Conservation (phyloP, 1,140 invertebrate species). For the Zaprionus vittiger region DNA sequence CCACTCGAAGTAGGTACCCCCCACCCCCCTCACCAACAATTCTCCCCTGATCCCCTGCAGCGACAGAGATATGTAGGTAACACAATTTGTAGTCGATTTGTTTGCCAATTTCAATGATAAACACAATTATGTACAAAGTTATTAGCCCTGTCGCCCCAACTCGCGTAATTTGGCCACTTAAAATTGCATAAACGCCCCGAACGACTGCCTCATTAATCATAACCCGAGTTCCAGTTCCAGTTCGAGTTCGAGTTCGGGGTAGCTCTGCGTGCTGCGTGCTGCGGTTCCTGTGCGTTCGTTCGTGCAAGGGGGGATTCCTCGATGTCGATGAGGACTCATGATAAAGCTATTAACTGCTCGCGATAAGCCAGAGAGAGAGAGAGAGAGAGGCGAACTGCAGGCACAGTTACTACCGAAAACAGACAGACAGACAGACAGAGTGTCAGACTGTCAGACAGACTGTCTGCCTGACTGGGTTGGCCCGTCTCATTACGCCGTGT, state of each 20-base stretch:
- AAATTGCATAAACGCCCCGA: slow-evolving; percentile 75
- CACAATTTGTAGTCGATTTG: slow-evolving; percentile 76
- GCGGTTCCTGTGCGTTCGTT: slow-evolving; percentile 3
- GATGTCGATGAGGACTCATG: slow-evolving; percentile 47
- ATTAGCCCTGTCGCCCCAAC: slow-evolving; percentile 58
- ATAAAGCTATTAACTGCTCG: slow-evolving; percentile 73
- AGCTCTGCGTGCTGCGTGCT: slow-evolving; percentile 16
- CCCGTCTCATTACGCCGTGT: slow-evolving; percentile 16
- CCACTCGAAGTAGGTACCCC: background rate
- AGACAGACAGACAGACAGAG: background rate
- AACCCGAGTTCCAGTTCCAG: background rate
- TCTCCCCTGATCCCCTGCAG: background rate
- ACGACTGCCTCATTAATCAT: slow-evolving; percentile 54
- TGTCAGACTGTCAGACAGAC: background rate
- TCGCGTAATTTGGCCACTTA: slow-evolving; percentile 76
- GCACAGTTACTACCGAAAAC: slow-evolving; percentile 14
- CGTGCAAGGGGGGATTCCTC: slow-evolving; percentile 27
- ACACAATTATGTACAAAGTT: slow-evolving; percentile 63
- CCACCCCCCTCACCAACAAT: background rate
- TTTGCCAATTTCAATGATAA: slow-evolving; percentile 79
- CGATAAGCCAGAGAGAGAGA: slow-evolving; percentile 24
- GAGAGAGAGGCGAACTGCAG: slow-evolving; percentile 13
- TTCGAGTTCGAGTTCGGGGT: slow-evolving; percentile 10
- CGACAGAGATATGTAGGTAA: slow-evolving; percentile 47
- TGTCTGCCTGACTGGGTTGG: background rate